These are phyloP conservation scores for Bradypodion ventrale DNA, from an alignment of 2,797 vertebrate genomes.

Conservation along the genomic window DNA sequence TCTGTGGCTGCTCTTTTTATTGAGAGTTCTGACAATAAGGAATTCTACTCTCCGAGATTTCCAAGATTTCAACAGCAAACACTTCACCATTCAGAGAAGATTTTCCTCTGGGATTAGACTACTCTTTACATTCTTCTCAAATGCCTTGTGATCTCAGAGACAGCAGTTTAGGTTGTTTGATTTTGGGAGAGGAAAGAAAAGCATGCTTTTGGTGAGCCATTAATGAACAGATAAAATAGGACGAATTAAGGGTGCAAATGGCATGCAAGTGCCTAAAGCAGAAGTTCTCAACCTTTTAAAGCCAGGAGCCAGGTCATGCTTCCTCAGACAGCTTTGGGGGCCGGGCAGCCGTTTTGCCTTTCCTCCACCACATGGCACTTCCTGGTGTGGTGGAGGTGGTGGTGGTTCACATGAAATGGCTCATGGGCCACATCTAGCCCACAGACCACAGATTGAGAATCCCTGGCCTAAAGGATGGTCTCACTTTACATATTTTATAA, in stretches of 20 bases:
- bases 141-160: constrained; percentile 46
- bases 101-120: constrained; percentile 66
- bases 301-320: no score
- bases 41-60: constrained; percentile 64
- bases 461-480: background rate
- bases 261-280: constrained; percentile 13
- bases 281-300: no score
- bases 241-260: constrained; percentile 44
- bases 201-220: constrained; percentile 33
- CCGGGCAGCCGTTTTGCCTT: no score
- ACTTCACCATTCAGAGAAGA: constrained; percentile 60
- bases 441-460: no score
- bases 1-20: constrained; percentile 69
- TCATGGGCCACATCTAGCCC: no score
- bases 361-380: no score
- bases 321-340: no score
- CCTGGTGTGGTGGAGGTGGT: no score
- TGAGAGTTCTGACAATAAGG: constrained; percentile 75
- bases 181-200: constrained; percentile 18
- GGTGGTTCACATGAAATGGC: no score
- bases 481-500: no score
- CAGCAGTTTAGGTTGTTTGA: constrained; percentile 58
- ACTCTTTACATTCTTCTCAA: constrained; percentile 49
- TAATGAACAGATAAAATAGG: constrained; percentile 40
- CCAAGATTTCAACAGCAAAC: constrained; percentile 62